These are phyloP conservation scores for Brachycybe producta DNA, from an alignment of 2,888 invertebrate genomes.

Conservation along the genomic window DNA sequence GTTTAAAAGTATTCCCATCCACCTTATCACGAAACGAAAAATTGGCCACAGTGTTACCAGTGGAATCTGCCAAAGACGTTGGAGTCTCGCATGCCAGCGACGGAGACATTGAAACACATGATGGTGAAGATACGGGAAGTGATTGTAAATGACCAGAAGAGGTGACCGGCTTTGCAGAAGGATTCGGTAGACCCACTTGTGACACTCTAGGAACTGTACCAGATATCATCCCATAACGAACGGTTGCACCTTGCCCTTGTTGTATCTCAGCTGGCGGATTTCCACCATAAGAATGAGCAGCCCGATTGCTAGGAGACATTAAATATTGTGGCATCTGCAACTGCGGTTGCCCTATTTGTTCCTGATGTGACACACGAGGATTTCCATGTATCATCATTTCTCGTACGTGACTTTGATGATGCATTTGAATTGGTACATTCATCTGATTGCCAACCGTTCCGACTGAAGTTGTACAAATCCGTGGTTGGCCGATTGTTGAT, in stretches of 20 bases:
- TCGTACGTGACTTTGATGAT: too few relatives aligned
- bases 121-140: neutral
- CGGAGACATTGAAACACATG: neutral
- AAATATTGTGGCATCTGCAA: neutral
- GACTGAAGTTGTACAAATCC: too few relatives aligned
- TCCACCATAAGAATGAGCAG: too few relatives aligned
- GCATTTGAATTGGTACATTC: too few relatives aligned
- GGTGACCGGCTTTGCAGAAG: neutral
- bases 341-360: constrained; percentile 15
- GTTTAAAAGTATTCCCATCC: neutral
- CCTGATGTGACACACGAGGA: constrained; percentile 2
- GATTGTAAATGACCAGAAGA: neutral
- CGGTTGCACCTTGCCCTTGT: constrained; percentile 6
- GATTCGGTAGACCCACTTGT: constrained; percentile 20
- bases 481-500: too few relatives aligned
- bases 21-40: too few relatives aligned
- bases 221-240: constrained; percentile 8
- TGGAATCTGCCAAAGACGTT: too few relatives aligned
- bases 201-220: constrained; percentile 18
- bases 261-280: neutral
- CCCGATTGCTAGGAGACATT: neutral
- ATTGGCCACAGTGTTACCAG: too few relatives aligned
- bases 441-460: too few relatives aligned
- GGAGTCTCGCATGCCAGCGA: neutral
- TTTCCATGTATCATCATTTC: constrained; percentile 2